Evolutionary conservation across 2,797 vertebrate species (phyloP).

Genomic region (Acrossocheilus fasciatus): DNA sequence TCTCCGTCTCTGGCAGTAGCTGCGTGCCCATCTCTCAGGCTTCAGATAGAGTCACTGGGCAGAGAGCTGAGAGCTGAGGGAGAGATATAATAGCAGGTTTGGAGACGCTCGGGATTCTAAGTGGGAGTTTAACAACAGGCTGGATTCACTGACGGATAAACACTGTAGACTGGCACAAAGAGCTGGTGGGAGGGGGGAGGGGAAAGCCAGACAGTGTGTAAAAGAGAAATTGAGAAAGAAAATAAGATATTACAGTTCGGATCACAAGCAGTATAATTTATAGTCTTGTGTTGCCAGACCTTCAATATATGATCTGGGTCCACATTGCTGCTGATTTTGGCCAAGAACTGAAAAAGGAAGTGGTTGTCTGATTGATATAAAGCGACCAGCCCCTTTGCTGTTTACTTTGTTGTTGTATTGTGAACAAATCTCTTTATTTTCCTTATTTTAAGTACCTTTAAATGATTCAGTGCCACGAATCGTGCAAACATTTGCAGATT

Average conservation of each 20-base stretch:
- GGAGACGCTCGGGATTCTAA: background rate
- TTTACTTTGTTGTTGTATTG: background rate
- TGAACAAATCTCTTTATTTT: background rate
- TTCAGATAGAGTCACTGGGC: slow-evolving; percentile 35
- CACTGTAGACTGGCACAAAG: slow-evolving; percentile 15
- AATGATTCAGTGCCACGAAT: background rate
- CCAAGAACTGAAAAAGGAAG: slow-evolving; percentile 4
- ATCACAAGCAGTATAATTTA: background rate
- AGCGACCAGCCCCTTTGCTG: background rate
- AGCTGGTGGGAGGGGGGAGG: background rate
- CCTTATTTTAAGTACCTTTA: background rate
- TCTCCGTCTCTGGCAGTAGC: slow-evolving; percentile 19
- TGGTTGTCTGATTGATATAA: background rate
- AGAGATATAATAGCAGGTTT: slow-evolving; percentile 47
- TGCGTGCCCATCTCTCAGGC: slow-evolving; percentile 23
- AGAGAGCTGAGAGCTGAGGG: slow-evolving; percentile 2
- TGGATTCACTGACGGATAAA: slow-evolving; percentile 20
- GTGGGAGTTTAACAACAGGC: slow-evolving; percentile 41
- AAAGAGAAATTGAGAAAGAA: background rate
- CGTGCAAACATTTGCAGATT: background rate
- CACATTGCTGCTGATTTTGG: background rate
- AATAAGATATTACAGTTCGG: background rate
- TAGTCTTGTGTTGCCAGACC: background rate
- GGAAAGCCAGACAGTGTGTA: background rate
- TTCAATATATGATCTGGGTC: background rate